phyloP scores from a whole-genome alignment of 2,797 vertebrate genomes.

The Xiphorhynchus erythropygius region DNA sequence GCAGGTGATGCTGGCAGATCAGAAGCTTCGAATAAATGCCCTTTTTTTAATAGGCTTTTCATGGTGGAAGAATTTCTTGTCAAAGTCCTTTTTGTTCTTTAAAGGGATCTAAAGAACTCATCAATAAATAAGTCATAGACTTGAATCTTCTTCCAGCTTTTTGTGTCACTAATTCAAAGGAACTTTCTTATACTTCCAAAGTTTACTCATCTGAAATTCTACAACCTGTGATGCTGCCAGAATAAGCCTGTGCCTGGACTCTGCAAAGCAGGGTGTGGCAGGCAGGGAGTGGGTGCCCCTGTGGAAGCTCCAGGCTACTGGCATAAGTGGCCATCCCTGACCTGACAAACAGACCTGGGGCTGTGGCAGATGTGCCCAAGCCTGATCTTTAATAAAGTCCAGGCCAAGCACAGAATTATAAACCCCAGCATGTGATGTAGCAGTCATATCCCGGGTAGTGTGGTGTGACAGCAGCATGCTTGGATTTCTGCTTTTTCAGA shows the following conservation, averaged over 20 bases:
- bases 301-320: fast-evolving
- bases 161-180: neutral
- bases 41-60: neutral
- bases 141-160: neutral
- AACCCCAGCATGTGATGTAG: too few relatives aligned
- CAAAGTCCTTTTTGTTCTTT: conserved; percentile 2
- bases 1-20: neutral
- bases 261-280: neutral
- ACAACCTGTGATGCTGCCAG: neutral
- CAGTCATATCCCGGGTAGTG: neutral
- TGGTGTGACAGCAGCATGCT: neutral
- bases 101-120: neutral
- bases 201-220: neutral
- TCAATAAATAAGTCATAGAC: neutral
- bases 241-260: neutral
- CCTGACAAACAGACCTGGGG: neutral
- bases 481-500: neutral
- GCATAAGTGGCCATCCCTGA: neutral
- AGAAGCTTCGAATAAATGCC: neutral
- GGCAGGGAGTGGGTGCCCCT: fast-evolving
- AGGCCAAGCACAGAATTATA: neutral
- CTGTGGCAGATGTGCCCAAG: fast-evolving
- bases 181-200: neutral
- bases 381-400: neutral
- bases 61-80: neutral